Evolutionary conservation across 2,797 vertebrate genomes (phyloP), one percentile per base, ranked within the genome.

Genomic region (Muscicapa striata): DNA sequence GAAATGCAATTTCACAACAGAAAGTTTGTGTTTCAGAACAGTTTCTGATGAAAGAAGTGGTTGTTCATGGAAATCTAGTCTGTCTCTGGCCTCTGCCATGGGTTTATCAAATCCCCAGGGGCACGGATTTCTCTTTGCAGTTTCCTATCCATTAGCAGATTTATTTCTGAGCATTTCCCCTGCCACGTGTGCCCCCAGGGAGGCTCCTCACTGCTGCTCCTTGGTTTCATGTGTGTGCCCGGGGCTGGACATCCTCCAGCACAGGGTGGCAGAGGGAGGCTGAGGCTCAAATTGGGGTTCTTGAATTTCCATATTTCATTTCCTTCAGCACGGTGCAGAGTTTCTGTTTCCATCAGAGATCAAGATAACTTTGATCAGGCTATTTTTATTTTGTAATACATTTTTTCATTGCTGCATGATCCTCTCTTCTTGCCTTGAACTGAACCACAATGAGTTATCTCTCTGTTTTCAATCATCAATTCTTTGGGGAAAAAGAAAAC

Each of bases 211-310:
- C 20, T 58, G 45, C 20, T 6, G 3, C 27, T 74, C 70, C 55
- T 10, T 17, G 32, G 0, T 46, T 51, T 54, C 4, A 5, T 3
- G 10, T 26, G 17, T 55, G 18, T 0, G 0, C 49, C 29, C 64
- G 57, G 63, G 57, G 18, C 32, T 38, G 63, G 58, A 13, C 22
- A 8, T 40, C 14, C 0, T 0, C 20, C 68, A 52, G 51, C 3
- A 2, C 2, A 36, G 40, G 6, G 20, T 30, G 30, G n/a, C 26
- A 59, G 24, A 16, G 9, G 3, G 38, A 49, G 11, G 8, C 55
- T n/a, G 27, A 1, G 1, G 12, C 19, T 76, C 45, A 46, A 41
- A 4, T 2, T 59, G 67, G 9, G 27, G 14, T n/a, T 46, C 23
- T 83, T 30, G 57, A 76, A 79, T 88, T 95, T 90, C 51, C 72